A percentile compares a stretch with the other conserved stretches of the same genome.
phyloP scores from a whole-genome alignment of 2,113 vertebrate genomes.

The Macaca mulatta region DNA sequence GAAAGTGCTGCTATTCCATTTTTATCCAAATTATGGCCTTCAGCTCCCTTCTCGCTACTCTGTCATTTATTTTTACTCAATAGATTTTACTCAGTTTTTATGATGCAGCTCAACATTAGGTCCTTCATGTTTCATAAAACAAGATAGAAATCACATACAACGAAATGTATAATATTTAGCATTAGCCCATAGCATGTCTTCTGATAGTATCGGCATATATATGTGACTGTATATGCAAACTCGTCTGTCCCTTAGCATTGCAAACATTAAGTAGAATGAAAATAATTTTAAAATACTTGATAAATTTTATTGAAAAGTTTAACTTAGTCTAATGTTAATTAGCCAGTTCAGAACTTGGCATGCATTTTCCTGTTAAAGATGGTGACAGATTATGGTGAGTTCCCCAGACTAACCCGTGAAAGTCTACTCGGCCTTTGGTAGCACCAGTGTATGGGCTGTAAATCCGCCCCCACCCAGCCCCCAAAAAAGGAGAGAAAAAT shows the following conservation, averaged over 20 bases:
- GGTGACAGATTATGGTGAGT: fast-evolving
- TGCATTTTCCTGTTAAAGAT: neutral
- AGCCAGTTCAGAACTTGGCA: neutral
- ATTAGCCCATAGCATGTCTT: neutral
- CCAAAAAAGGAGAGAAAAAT: neutral
- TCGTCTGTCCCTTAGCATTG: neutral
- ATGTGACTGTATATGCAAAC: fast-evolving
- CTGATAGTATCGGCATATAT: neutral
- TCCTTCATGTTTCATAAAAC: neutral
- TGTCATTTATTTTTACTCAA: neutral
- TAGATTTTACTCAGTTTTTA: neutral
- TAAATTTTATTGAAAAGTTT: neutral
- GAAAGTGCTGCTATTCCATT: neutral
- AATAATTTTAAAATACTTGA: neutral
- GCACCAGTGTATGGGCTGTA: neutral
- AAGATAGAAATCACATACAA: neutral
- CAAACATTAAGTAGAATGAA: neutral
- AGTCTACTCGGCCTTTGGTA: neutral
- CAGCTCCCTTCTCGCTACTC: neutral
- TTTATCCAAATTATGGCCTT: neutral
- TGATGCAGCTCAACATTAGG: neutral
- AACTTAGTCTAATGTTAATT: neutral
- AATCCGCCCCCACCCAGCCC: neutral
- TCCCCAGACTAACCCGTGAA: fast-evolving
- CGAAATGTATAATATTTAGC: neutral